Percentiles rank a stretch among this genome's conserved stretches.
These are phyloP conservation scores for Rhabdophis nuchalis DNA, from an alignment of 2,797 vertebrate species.

Conservation along the genomic window DNA sequence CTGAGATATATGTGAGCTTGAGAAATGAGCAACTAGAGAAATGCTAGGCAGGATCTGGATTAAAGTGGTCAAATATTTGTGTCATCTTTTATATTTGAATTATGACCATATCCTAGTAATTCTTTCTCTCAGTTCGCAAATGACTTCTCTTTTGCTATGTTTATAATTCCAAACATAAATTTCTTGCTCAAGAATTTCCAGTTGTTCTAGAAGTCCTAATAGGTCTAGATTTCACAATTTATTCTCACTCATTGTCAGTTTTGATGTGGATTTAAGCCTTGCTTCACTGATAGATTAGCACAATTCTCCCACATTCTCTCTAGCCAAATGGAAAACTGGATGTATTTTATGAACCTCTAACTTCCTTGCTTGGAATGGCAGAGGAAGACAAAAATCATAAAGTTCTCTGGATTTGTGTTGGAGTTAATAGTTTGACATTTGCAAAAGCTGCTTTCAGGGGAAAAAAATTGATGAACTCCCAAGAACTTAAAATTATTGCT, in stretches of 20 bases:
- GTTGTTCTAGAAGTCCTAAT: conserved; percentile 31
- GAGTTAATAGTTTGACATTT: conserved; percentile 13
- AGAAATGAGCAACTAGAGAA: neutral
- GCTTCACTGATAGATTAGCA: conserved; percentile 21
- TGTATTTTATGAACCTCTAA: conserved; percentile 33
- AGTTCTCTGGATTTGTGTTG: neutral
- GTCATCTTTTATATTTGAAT: neutral
- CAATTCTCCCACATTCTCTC: conserved; percentile 47
- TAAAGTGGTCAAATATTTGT: neutral
- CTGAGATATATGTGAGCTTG: neutral
- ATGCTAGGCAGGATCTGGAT: neutral
- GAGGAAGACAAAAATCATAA: conserved; percentile 29
- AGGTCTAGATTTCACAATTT: conserved; percentile 3
- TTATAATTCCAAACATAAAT: neutral
- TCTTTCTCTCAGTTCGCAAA: neutral
- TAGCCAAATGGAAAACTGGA: conserved; percentile 37
- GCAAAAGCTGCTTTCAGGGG: conserved; percentile 42
- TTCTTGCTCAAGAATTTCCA: neutral
- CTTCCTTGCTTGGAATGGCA: conserved; percentile 44
- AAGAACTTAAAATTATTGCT: conserved; percentile 10
- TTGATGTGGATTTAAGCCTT: conserved; percentile 37
- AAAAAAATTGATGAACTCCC: conserved; percentile 7
- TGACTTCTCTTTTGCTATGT: neutral
- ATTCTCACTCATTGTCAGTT: neutral
- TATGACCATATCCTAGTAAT: neutral